Conservation (phyloP, 2,113 vertebrate species). For the Chloroceryle aenea region DNA sequence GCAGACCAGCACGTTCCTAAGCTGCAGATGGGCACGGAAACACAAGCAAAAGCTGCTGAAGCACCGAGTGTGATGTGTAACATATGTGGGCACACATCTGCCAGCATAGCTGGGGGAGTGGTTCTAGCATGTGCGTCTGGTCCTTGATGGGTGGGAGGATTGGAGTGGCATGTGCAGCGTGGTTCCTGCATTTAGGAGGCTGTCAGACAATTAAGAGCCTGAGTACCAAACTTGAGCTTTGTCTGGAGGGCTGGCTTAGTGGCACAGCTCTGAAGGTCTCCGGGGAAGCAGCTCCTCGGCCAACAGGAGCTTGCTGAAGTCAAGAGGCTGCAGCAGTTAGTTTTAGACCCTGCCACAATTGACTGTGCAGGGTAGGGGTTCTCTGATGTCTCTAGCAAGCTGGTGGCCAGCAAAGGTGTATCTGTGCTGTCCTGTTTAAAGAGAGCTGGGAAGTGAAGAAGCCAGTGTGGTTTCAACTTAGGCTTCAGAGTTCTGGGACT, state of each 20-base stretch:
- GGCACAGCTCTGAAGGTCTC: neutral
- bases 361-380: neutral
- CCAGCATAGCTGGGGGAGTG: neutral
- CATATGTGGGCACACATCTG: neutral
- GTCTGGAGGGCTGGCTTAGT: neutral
- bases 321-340: neutral
- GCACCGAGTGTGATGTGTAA: neutral
- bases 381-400: neutral
- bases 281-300: neutral
- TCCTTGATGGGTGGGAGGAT: neutral
- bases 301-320: neutral
- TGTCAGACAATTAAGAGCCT: neutral
- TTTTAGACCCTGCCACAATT: accelerated
- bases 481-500: neutral
- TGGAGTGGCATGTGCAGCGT: neutral
- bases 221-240: neutral
- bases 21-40: neutral
- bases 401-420: neutral
- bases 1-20: neutral
- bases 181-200: neutral
- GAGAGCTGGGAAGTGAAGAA: neutral
- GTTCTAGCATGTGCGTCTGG: neutral
- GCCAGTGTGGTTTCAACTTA: neutral
- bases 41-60: neutral
- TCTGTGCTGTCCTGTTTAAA: neutral